Evolutionary conservation across 2,888 invertebrate genomes (phyloP), one percentile per base, ranked within the genome.

Genomic region (Hypolimnas misippus): DNA sequence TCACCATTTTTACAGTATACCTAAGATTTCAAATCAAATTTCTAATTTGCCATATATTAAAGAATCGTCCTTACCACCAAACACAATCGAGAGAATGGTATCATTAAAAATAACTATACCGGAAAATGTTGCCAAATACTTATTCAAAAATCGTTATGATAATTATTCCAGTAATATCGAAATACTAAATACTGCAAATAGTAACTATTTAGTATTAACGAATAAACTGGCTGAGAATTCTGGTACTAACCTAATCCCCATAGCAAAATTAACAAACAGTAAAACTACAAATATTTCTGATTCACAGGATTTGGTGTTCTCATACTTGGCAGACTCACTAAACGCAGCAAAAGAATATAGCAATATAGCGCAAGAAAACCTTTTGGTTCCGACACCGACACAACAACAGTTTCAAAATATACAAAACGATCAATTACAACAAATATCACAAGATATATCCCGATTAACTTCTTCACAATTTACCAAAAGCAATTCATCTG

Each of bases 271-370:
- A 52, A 77, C 81, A 31, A 77, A 77, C 65, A 81, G 82, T 80
- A 85, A 87, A 81, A 79, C 79, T 67, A 73, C 81, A 57, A 86
- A 85, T 67, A 73, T 89, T 86, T 91, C 90, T 80, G 78, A 86
- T 91, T 89, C 92, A 82, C 91, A 91, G 87, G 89, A 87, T 65
- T 74, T 91, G 79, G 89, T 89, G 76, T 87, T 87, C 73, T 89
- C 89, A 19, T 81, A 91, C 69, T 77, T 92, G 76, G 84, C 88
- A 57, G 89, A 90, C 73, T 90, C 92, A 31, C 81, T 91, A 62
- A 91, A 90, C 70, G 81, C 83, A 60, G 92, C 89, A 21, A 89
- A 87, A 72, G 84, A 86, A 71, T 89, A 90, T 69, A 85, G 77
- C 67, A 86, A 86, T 66, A 79, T 83, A 53, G 84, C 83, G 64